These are phyloP conservation scores for Chlamydotis undulata DNA, from an alignment of 2,113 vertebrate genomes.

Conservation along the genomic window DNA sequence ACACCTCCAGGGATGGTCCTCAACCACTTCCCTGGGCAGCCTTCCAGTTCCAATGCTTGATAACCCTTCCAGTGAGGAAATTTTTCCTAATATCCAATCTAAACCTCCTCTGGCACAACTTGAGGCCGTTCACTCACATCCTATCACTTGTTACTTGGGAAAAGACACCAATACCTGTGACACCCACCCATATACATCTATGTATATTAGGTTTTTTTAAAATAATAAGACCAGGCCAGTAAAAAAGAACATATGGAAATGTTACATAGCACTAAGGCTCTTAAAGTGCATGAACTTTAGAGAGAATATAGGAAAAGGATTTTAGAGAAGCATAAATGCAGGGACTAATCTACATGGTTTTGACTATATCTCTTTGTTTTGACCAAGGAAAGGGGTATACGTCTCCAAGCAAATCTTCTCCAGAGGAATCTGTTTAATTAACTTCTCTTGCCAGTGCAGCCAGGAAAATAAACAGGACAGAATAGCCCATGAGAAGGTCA, in stretches of 20 bases:
- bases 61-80: background rate
- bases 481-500: background rate
- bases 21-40: background rate
- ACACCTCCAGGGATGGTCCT: background rate
- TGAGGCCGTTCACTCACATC: background rate
- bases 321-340: background rate
- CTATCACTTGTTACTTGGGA: background rate
- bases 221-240: background rate
- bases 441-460: constrained; percentile 29
- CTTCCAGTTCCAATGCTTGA: background rate
- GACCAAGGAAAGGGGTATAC: constrained; percentile 60
- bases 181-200: background rate
- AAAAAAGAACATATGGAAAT: background rate
- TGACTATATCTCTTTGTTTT: constrained; percentile 26
- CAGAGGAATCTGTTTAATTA: constrained; percentile 72
- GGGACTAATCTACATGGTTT: background rate
- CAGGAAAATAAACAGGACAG: background rate
- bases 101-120: background rate
- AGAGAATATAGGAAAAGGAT: background rate
- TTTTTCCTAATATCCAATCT: background rate
- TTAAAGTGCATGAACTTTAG: background rate
- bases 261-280: background rate
- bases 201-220: background rate
- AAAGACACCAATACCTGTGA: background rate
- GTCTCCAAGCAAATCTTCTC: constrained; percentile 75